Evolutionary conservation across 2,113 vertebrate species (phyloP), one percentile per base, ranked within the genome.

Genomic region (Dasyprocta punctata): DNA sequence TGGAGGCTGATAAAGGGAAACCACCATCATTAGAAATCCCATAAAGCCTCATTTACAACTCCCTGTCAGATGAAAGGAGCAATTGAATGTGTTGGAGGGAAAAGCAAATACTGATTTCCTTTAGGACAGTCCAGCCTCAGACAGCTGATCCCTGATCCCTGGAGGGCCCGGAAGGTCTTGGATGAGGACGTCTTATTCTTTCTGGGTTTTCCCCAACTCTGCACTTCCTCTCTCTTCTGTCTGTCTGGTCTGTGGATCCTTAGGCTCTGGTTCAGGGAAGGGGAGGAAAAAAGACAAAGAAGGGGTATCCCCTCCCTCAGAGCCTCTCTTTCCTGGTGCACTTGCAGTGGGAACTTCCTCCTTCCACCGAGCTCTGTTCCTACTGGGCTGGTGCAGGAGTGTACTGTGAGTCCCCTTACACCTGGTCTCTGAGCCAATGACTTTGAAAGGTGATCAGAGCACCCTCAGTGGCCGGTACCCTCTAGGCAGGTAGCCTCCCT

Each of bases 1-100:
- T 96, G 94, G 95, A 98, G 89, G 61, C 97, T 89, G 97, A 97
- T 93, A 94, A 96, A 96, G 95, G 95, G 89, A 96, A 96, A 87
- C 83, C 0, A 3, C 87, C 96, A 82, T 95, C 93, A 95, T 97
- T 92, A 97, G 97, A 97, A 98, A 97, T 94, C 90, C 90, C 96
- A 97, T 97, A 88, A 97, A 96, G 41, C 93, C 92, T 97, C 95
- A 92, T 96, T 97, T 95, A 94, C 75, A 90, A n/a, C 89, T 97
- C 67, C n/a, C 41, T 36, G 60, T 93, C 96, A 97, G 97, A 96
- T 80, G 92, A 97, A 97, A 97, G 93, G 78, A 96, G 63, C 89
- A 84, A 90, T 14, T 94, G 92, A 96, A 90, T 69, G 56, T 4
- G 10, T 91, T 89, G 86, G 95, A 96, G 89, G 80, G 89, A 78